These are phyloP conservation scores for Pipa parva DNA, from an alignment of 2,113 vertebrate species.

Conservation along the genomic window DNA sequence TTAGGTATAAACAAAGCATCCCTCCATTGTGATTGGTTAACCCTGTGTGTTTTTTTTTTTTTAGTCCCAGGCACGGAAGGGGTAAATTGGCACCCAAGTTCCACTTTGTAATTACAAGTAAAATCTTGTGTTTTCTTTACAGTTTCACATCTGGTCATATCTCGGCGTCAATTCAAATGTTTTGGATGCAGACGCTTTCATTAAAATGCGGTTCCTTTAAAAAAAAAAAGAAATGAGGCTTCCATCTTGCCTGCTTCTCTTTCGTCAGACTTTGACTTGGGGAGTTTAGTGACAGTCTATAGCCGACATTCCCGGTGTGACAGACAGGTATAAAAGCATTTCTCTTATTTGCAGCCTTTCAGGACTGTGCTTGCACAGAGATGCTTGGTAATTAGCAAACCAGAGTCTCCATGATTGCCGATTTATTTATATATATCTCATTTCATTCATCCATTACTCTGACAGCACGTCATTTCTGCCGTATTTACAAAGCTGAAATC, in stretches of 20 bases:
- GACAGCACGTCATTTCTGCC: constrained; percentile 36
- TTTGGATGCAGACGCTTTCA: constrained; percentile 32
- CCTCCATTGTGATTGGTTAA: constrained; percentile 5
- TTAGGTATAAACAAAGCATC: too few species aligned
- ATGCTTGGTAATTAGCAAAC: constrained; percentile 43
- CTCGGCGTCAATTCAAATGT: constrained; percentile 34
- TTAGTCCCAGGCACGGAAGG: neutral
- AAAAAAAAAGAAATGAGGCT: constrained; percentile 5
- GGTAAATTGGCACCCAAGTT: neutral
- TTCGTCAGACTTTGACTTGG: constrained; percentile 37
- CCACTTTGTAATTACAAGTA: constrained; percentile 36
- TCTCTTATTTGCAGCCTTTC: constrained; percentile 31
- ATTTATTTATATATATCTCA: constrained; percentile 41
- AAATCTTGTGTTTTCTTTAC: constrained; percentile 28
- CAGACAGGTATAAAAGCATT: constrained; percentile 41
- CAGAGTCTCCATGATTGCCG: constrained; percentile 39
- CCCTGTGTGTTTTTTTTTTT: neutral
- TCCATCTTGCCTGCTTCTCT: constrained; percentile 24
- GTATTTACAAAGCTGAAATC: constrained; percentile 36
- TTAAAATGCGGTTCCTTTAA: constrained; percentile 28
- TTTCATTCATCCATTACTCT: constrained; percentile 38
- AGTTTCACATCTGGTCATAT: constrained; percentile 30
- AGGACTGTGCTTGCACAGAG: constrained; percentile 39
- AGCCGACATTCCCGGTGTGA: constrained; percentile 37
- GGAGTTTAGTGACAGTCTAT: constrained; percentile 42